These are phyloP conservation scores for Drosophila vallismaia DNA, from an alignment of 2,888 invertebrate genomes.

Conservation along the genomic window DNA sequence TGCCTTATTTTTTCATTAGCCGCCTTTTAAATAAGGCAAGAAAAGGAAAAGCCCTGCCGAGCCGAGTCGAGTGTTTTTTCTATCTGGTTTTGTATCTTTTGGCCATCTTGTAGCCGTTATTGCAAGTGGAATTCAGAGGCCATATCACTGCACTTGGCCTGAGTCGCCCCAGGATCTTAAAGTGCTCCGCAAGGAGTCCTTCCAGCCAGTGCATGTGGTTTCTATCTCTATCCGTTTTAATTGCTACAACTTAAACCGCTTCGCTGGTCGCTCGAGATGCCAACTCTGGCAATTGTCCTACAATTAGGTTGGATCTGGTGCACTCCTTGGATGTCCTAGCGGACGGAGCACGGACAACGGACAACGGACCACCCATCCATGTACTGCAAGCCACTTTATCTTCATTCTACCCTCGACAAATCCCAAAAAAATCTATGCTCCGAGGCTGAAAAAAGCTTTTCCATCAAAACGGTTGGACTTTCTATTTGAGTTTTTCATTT, in stretches of 20 bases:
- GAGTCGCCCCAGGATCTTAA: slow-evolving; percentile 22
- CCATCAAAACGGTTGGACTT: slow-evolving; percentile 31
- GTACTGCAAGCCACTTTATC: slow-evolving; percentile 11
- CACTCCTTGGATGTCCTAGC: slow-evolving; percentile 1
- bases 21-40: slow-evolving; percentile 60
- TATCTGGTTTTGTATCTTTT: slow-evolving; percentile 61
- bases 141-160: slow-evolving; percentile 53
- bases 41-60: slow-evolving; percentile 27
- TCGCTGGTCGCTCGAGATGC: slow-evolving; percentile 65
- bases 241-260: slow-evolving; percentile 77
- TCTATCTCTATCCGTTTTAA: slow-evolving; percentile 71
- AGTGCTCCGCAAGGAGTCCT: slow-evolving; percentile 1
- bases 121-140: slow-evolving; percentile 52
- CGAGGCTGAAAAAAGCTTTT: slow-evolving; percentile 21
- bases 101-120: slow-evolving; percentile 64
- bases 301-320: slow-evolving; percentile 60
- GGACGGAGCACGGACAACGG: background rate
- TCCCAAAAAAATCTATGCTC: slow-evolving; percentile 30
- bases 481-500: slow-evolving; percentile 72
- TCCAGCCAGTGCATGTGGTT: slow-evolving; percentile 12
- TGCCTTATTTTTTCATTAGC: slow-evolving; percentile 68
- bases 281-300: slow-evolving; percentile 68
- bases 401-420: slow-evolving; percentile 10
- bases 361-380: background rate
- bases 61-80: slow-evolving; percentile 63